A percentile compares a stretch with the other conserved stretches of the same genome.
Conservation (phyloP, 2,888 invertebrate genomes). For the Eristalis arbustorum region DNA sequence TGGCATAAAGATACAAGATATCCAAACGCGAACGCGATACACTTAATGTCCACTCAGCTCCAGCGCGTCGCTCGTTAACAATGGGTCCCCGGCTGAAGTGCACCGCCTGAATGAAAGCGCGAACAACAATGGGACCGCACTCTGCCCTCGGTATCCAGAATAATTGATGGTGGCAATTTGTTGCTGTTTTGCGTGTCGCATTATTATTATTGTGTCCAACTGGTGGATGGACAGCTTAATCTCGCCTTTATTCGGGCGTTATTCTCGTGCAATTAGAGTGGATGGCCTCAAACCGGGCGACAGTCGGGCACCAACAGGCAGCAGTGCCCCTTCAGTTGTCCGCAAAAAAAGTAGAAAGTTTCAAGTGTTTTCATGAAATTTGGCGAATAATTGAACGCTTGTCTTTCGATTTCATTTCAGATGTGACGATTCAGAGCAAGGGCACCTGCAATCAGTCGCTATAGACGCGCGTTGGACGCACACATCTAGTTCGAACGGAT, state of each 20-base stretch:
- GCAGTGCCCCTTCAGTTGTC: not conserved
- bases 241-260: not conserved
- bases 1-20: constrained; percentile 30
- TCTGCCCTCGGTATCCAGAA: constrained; percentile 5
- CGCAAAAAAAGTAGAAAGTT: not conserved
- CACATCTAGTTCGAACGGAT: not conserved
- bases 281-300: constrained; percentile 15
- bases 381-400: not conserved
- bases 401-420: constrained; percentile 70
- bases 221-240: constrained; percentile 36
- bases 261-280: constrained; percentile 34
- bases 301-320: not conserved
- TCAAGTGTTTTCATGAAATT: not conserved
- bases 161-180: constrained; percentile 47
- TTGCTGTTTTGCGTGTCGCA: constrained; percentile 8
- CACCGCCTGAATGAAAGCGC: constrained; percentile 2
- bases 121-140: constrained; percentile 5
- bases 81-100: constrained; percentile 17
- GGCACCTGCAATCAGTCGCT: constrained; percentile 74
- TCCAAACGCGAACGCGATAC: not conserved
- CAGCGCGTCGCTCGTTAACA: constrained; percentile 34
- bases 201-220: constrained; percentile 34
- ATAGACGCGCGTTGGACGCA: constrained; percentile 20
- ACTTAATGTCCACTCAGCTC: constrained; percentile 12
- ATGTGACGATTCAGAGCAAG: constrained; percentile 78